phyloP scores from a whole-genome alignment of 1,140 invertebrate genomes.

The Lasioglossum albipes region DNA sequence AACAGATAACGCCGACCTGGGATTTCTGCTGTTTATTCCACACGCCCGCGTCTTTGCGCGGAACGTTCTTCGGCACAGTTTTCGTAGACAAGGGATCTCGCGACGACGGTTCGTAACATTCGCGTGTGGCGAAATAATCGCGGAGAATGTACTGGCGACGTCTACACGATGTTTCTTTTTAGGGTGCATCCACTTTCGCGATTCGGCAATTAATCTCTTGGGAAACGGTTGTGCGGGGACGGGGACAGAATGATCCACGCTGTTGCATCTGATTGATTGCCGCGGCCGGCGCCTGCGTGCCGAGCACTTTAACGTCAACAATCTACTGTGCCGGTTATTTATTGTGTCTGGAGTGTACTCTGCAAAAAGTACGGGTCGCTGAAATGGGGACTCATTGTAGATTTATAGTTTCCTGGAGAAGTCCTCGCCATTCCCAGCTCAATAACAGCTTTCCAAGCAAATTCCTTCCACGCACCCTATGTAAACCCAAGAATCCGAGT shows the following conservation, averaged over 20 bases:
- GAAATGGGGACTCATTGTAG: no score
- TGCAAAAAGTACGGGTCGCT: no score
- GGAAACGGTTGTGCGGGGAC: neutral
- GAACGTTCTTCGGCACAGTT: neutral
- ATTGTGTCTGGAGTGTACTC: neutral
- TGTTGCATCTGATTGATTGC: conserved; percentile 4
- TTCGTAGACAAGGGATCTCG: neutral
- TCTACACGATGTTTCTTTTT: neutral
- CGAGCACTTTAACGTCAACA: neutral
- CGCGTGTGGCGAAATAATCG: neutral
- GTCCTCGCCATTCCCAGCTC: no score
- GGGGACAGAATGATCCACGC: neutral
- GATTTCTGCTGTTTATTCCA: conserved; percentile 22
- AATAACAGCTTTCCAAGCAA: no score
- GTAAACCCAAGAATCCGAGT: no score
- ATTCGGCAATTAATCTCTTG: neutral
- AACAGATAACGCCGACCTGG: conserved; percentile 28
- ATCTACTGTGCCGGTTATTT: neutral
- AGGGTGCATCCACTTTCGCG: neutral
- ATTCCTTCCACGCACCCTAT: no score
- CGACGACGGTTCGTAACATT: neutral
- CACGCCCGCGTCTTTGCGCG: no score
- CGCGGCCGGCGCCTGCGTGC: neutral
- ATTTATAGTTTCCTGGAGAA: no score
- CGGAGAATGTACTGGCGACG: neutral